Evolutionary conservation across 2,888 invertebrate genomes (phyloP).

Genomic region (Heliconius hortense): DNA sequence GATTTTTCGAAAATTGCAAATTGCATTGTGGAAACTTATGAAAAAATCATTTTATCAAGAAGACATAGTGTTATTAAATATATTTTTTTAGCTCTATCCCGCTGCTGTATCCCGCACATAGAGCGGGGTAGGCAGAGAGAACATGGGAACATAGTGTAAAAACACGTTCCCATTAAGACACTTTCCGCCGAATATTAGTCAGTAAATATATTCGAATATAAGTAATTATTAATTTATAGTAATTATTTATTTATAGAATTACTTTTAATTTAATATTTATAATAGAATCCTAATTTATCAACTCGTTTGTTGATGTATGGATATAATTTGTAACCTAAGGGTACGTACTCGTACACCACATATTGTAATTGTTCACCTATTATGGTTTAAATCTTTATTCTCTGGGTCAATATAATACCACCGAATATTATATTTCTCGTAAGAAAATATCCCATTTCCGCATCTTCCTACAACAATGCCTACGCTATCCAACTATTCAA

Average conservation of each 20-base stretch:
- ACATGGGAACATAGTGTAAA: too few relatives aligned
- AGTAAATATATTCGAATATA: too few relatives aligned
- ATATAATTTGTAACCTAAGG: conserved; percentile 20
- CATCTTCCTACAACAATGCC: conserved; percentile 81
- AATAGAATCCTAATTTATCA: neutral
- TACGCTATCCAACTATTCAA: conserved; percentile 78
- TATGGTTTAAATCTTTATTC: conserved; percentile 58
- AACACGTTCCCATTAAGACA: too few relatives aligned
- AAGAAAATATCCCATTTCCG: conserved; percentile 83
- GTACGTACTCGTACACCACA: conserved; percentile 28
- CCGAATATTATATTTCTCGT: conserved; percentile 79
- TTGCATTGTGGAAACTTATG: too few relatives aligned
- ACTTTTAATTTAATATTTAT: neutral
- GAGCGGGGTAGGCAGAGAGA: too few relatives aligned
- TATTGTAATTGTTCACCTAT: conserved; percentile 43
- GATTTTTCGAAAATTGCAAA: too few relatives aligned
- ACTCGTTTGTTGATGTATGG: conserved; percentile 3
- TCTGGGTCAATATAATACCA: conserved; percentile 72
- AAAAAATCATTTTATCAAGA: too few relatives aligned
- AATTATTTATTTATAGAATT: neutral
- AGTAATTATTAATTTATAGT: too few relatives aligned
- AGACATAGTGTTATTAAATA: too few relatives aligned
- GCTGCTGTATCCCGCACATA: too few relatives aligned
- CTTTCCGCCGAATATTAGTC: too few relatives aligned
- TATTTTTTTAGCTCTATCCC: too few relatives aligned